These are phyloP conservation scores for Drosophila cracens DNA, from an alignment of 2,888 invertebrate genomes.

Conservation along the genomic window DNA sequence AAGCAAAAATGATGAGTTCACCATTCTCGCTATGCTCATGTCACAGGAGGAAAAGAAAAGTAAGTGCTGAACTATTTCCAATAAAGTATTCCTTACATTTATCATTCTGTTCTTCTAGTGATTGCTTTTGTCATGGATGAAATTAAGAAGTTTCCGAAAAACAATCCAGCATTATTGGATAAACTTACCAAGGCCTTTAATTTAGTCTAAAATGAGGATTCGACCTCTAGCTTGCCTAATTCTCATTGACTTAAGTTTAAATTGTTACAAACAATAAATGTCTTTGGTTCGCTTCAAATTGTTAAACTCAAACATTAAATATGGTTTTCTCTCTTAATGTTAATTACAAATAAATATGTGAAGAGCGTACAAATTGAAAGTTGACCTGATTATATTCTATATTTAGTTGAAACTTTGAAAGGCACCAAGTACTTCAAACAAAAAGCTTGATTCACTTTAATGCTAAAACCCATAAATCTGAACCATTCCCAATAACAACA, in stretches of 20 bases:
- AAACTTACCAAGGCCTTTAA: conserved; percentile 67
- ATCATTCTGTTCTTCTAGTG: conserved; percentile 54
- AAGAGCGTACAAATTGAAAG: conserved; percentile 25
- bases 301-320: conserved; percentile 44
- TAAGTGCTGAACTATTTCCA: conserved; percentile 35
- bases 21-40: conserved; percentile 82
- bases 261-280: conserved; percentile 30
- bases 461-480: conserved; percentile 11
- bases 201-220: conserved; percentile 1
- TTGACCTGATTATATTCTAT: not conserved
- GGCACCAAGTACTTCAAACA: not conserved
- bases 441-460: not conserved
- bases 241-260: conserved; percentile 3
- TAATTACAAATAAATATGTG: conserved; percentile 26
- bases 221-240: not conserved
- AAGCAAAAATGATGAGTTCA: conserved; percentile 81
- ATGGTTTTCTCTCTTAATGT: conserved; percentile 19
- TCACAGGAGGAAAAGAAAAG: conserved; percentile 80
- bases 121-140: conserved; percentile 64
- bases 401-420: not conserved
- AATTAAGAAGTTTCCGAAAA: conserved; percentile 62
- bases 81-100: not conserved
- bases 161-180: conserved; percentile 44
- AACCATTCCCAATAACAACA: conserved; percentile 31
- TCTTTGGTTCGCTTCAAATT: conserved; percentile 48